These are phyloP conservation scores for Astur gentilis DNA, from an alignment of 2,113 vertebrate species.

Conservation along the genomic window DNA sequence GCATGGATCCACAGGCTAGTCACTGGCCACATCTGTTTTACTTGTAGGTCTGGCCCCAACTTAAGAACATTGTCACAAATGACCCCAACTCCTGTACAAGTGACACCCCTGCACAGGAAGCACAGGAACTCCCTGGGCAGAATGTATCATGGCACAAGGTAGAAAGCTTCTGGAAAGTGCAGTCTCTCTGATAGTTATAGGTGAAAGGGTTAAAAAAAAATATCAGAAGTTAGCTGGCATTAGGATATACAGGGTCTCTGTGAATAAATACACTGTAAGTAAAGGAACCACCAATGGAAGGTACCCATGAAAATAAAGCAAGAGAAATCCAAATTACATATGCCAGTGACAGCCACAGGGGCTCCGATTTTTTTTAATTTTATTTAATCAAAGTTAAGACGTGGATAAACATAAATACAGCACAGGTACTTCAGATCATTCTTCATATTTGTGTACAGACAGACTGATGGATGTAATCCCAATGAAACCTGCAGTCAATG, in stretches of 20 bases:
- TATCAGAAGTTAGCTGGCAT: background rate
- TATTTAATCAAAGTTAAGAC: constrained; percentile 85
- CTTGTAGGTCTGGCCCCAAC: background rate
- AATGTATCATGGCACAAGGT: fast-evolving
- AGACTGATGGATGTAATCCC: constrained; percentile 73
- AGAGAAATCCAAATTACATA: background rate
- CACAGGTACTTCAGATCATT: constrained; percentile 80
- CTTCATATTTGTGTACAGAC: constrained; percentile 77
- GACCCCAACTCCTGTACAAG: background rate
- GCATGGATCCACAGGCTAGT: fast-evolving
- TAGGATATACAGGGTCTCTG: fast-evolving
- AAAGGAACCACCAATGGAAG: background rate
- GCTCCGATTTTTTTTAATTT: constrained; percentile 60
- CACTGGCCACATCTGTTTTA: background rate
- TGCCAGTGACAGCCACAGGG: constrained; percentile 5
- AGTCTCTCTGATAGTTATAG: background rate
- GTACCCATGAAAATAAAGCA: background rate
- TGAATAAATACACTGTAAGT: background rate
- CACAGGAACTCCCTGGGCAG: background rate
- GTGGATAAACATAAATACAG: constrained; percentile 85
- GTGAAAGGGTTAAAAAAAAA: background rate
- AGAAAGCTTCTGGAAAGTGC: background rate
- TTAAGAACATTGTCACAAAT: background rate
- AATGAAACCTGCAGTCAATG: constrained; percentile 72
- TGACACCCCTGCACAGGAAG: background rate